A percentile compares a stretch with the other conserved stretches of the same genome.
Evolutionary conservation across 37 sponge, comb jelly and placozoan genomes (phyloP).

Genomic region (Sycon ciliatum): DNA sequence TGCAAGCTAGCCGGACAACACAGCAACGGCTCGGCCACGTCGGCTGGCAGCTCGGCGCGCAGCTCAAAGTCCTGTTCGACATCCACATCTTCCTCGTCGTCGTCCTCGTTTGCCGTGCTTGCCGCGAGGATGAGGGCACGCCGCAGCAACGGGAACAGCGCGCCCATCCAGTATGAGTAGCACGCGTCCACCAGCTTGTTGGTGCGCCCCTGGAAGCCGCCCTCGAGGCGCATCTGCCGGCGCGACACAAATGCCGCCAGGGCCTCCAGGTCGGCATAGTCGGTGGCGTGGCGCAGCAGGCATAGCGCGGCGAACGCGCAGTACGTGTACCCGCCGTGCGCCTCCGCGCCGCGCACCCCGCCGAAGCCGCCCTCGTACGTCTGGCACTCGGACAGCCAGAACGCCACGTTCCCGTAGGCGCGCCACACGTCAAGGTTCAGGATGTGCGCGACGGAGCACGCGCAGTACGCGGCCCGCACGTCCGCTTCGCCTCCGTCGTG

Average conservation of each 20-base stretch:
- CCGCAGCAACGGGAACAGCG: slow-evolving; percentile 73
- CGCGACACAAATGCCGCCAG: too few species aligned
- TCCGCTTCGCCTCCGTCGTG: slow-evolving; percentile 33
- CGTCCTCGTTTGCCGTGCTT: too few species aligned
- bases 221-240: slow-evolving; percentile 87
- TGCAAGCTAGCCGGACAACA: slow-evolving; percentile 59
- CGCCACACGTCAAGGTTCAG: slow-evolving; percentile 1
- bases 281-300: too few species aligned
- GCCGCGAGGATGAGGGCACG: slow-evolving; percentile 30
- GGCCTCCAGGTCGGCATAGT: too few species aligned
- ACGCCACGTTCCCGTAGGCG: slow-evolving; percentile 5
- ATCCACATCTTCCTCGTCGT: too few species aligned
- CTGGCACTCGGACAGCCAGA: slow-evolving; percentile 23
- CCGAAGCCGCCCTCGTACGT: slow-evolving; percentile 30
- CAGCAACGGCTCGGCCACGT: too few species aligned
- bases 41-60: too few species aligned
- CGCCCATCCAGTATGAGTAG: slow-evolving; percentile 97
- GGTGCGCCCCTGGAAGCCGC: slow-evolving; percentile 79
- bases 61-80: too few species aligned
- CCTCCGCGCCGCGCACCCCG: slow-evolving; percentile 67
- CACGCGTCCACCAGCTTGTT: slow-evolving; percentile 98
- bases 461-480: slow-evolving; percentile 35
- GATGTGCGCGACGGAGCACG: slow-evolving; percentile 13
- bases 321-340: slow-evolving; percentile 92
- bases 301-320: slow-evolving; percentile 81